These are phyloP conservation scores for Sanderia malayensis DNA, from an alignment of 30 jellyfish, hydroid and myxozoan genomes.

Conservation along the genomic window DNA sequence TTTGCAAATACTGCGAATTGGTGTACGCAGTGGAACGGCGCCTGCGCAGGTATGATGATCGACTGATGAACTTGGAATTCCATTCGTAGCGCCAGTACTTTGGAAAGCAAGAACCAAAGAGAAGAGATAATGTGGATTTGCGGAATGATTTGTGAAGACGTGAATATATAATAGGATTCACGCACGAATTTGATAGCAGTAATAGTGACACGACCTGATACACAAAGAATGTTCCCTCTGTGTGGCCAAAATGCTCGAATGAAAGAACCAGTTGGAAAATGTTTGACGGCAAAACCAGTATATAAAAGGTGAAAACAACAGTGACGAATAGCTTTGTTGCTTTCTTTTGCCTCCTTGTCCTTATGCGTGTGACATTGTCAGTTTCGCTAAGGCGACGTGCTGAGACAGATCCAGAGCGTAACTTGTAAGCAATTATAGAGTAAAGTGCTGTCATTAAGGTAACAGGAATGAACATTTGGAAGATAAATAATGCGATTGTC, in stretches of 20 bases:
- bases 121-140: slow-evolving; percentile 38
- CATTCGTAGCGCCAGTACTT: slow-evolving; percentile 56
- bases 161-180: slow-evolving; percentile 87
- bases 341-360: slow-evolving; percentile 59
- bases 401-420: slow-evolving; percentile 47
- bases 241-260: neutral
- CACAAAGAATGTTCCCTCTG: neutral
- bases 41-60: slow-evolving; percentile 37
- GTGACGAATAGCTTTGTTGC: slow-evolving; percentile 72
- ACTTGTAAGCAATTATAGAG: slow-evolving; percentile 47
- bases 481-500: slow-evolving; percentile 22
- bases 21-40: slow-evolving; percentile 44
- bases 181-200: slow-evolving; percentile 75
- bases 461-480: slow-evolving; percentile 68
- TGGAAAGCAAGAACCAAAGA: slow-evolving; percentile 73
- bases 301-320: slow-evolving; percentile 60
- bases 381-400: slow-evolving; percentile 65
- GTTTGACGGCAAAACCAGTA: slow-evolving; percentile 74
- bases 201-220: slow-evolving; percentile 45
- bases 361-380: slow-evolving; percentile 55
- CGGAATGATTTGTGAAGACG: slow-evolving; percentile 86
- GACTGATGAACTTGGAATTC: slow-evolving; percentile 62
- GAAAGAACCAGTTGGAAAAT: slow-evolving; percentile 40
- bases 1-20: slow-evolving; percentile 29
- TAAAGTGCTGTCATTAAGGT: slow-evolving; percentile 62